Percentiles rank a stretch among this genome's conserved stretches.
Evolutionary conservation across 35 echinoderm and acorn worm genomes (phyloP).

Genomic region (Holothuria glaberrima): DNA sequence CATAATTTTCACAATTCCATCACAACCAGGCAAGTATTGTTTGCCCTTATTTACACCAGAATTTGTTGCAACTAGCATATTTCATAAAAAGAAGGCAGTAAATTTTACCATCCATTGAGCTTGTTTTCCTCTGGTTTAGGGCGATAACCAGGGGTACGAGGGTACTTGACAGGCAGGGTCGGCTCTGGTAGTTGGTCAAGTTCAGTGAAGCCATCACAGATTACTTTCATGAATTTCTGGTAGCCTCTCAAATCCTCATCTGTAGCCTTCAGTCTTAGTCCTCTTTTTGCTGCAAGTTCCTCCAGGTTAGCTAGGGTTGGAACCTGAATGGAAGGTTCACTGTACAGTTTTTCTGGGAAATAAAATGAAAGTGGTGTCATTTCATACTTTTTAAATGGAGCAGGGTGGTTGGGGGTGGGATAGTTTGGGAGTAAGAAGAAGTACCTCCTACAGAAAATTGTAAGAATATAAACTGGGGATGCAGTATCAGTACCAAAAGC

Average conservation of each 20-base stretch:
- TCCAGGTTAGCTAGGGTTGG: slow-evolving; percentile 58
- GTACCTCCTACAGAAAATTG: too few relatives aligned
- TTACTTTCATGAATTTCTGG: slow-evolving; percentile 38
- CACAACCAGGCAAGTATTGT: too few relatives aligned
- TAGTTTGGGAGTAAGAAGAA: too few relatives aligned
- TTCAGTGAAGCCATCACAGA: slow-evolving; percentile 24
- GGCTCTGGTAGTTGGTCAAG: slow-evolving; percentile 72
- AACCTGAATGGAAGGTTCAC: slow-evolving; percentile 37
- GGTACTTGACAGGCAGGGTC: slow-evolving; percentile 84
- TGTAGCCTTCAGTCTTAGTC: slow-evolving; percentile 51
- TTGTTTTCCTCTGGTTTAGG: slow-evolving; percentile 69
- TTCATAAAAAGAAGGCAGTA: too few relatives aligned
- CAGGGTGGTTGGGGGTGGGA: too few relatives aligned
- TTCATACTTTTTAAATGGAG: too few relatives aligned
- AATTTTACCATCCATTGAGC: slow-evolving; percentile 84
- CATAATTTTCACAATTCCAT: too few relatives aligned
- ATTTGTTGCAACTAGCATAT: too few relatives aligned
- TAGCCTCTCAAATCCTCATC: slow-evolving; percentile 49
- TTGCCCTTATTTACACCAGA: too few relatives aligned
- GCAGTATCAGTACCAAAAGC: too few relatives aligned
- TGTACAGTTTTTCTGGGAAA: slow-evolving; percentile 30
- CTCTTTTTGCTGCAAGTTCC: slow-evolving; percentile 40
- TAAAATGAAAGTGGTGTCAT: too few relatives aligned
- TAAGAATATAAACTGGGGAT: too few relatives aligned
- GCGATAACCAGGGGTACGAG: slow-evolving; percentile 74